Evolutionary conservation across 2,797 vertebrate species (phyloP), one percentile per base, ranked within the genome.

Genomic region (Pseudochromis fuscus): DNA sequence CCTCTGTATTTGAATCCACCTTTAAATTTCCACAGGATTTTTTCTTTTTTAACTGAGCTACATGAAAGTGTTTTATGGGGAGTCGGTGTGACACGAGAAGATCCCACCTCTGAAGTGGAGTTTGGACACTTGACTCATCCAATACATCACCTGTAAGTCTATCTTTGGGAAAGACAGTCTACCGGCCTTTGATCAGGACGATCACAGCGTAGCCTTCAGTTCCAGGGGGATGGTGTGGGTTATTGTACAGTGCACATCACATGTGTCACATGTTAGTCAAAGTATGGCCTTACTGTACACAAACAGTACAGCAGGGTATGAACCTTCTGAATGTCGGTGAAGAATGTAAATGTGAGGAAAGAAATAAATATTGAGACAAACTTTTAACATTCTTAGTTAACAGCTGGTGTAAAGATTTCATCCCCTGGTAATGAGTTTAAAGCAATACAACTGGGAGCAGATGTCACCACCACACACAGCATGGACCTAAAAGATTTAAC

Each of bases 21-120:
- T 87, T 77, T 66, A 64, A 59, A 73, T 62, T 83, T 83, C 83
- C 55, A 85, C 63, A 67, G 73, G 74, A 82, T 9, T 49, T 23
- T 45, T 50, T 28, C 46, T 18, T 55, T 51, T 82, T 83, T 84
- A 35, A 77, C 57, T 28, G 51, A 65, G 72, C 65, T 56, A 86
- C 86, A 89, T 92, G 81, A 92, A 90, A 91, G 83, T 82, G 86
- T 89, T 90, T 89, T 87, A 86, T 85, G 85, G 77, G 42, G 64
- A 88, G 79, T 49, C 82, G 64, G 81, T 40, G 33, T 79, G 80
- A 90, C 79, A 65, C 58, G 31, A 61, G 64, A 81, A 67, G 82
- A 67, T 74, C 74, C 67, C 84, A 88, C 69, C 82, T 81, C 80
- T 81, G 83, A 75, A 85, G 87, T 52, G n/a, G 48, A 73, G 56